Base-by-base conservation (phyloP, 2,797 vertebrate genomes). In the Aselliscus stoliczkanus region DNA sequence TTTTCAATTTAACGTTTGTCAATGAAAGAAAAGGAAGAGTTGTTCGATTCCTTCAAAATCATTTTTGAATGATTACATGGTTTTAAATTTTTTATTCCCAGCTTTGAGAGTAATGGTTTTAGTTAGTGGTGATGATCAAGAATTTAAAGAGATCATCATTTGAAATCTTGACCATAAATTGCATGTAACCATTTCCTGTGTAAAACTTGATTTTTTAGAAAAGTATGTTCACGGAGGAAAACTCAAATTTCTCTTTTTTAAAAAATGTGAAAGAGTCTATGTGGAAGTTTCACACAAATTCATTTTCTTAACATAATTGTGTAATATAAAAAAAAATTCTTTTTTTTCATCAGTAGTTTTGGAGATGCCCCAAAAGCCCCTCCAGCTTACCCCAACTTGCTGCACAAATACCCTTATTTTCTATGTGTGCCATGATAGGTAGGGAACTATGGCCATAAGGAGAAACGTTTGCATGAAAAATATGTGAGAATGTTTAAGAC, bases 161-260 rank as follows among this genome's bases (percentile, higher is more conserved):
- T 64, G 70, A 90, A 88, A 80, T 90, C 58, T 88, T 94, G 58
- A 50, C 69, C 44, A 83, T 60, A 93, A 89, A 89, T 64, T 14
- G 29, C 70, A 76, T 7, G 31, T 39, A 90, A 77, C 25, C n/a
- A 58, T 87, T 92, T 73, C 42, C n/a, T 62, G 23, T 7, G 25
- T 67, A 82, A 88, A 82, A 54, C 4, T 7, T 88, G 72, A 65
- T 64, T 65, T 80, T 89, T 29, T 12, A 52, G 62, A 44, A 77
- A 62, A 31, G 4, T 56, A 18, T 23, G 23, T 81, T 84, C 39
- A 25, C 72, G 69, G 12, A 93, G n/a, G 2, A 93, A 88, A 73
- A 39, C 7, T 83, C 21, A 42, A 77, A 7, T 84, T 90, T 73
- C 65, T 90, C 39, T 21, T 62, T 89, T 39, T 31, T 14, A 9